phyloP scores from a whole-genome alignment of 2,113 vertebrate species.

The Pangasianodon gigas region DNA sequence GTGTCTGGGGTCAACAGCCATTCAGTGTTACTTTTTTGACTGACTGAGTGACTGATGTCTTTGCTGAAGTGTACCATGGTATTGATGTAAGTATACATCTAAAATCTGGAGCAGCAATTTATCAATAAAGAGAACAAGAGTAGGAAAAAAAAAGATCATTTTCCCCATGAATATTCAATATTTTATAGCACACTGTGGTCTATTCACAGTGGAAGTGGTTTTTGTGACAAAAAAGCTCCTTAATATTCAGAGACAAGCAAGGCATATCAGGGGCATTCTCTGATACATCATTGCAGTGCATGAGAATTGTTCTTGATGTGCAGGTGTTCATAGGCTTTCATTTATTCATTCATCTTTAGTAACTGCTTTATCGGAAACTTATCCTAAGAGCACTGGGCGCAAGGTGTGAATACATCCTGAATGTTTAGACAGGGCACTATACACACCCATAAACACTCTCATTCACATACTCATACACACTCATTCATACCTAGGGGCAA shows the following conservation, averaged over 20 bases:
- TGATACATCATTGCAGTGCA: background rate
- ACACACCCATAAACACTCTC: background rate
- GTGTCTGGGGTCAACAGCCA: background rate
- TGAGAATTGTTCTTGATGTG: background rate
- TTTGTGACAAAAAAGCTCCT: background rate
- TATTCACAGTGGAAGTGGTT: background rate
- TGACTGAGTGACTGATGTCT: background rate
- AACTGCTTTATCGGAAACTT: background rate
- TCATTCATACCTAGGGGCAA: background rate
- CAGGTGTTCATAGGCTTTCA: background rate
- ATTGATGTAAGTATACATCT: background rate
- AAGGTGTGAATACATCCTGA: background rate
- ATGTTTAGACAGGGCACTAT: background rate
- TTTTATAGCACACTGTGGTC: background rate
- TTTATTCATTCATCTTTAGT: background rate
- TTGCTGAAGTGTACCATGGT: background rate
- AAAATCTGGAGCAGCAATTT: background rate
- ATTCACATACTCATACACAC: background rate
- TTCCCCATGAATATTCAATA: background rate
- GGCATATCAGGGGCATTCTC: too few species aligned
- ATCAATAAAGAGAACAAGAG: background rate
- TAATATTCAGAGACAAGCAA: background rate
- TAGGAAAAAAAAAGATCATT: background rate
- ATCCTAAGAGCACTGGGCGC: background rate
- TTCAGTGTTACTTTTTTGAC: background rate